A percentile compares a stretch with the other conserved stretches of the same genome.
These are phyloP conservation scores for Erynnis tages DNA, from an alignment of 2,888 invertebrate genomes.

Conservation along the genomic window DNA sequence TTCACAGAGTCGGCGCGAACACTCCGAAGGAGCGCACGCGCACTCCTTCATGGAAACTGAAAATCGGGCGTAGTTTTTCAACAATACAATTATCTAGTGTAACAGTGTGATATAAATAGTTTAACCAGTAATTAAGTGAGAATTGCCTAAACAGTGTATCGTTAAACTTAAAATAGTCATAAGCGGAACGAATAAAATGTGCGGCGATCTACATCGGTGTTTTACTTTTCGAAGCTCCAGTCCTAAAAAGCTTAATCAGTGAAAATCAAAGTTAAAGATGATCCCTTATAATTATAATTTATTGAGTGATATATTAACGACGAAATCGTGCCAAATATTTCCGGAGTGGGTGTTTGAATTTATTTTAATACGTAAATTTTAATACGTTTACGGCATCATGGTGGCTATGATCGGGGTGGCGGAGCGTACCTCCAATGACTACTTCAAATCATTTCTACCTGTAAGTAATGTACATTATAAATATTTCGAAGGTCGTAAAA, in stretches of 20 bases:
- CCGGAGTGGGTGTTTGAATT: constrained; percentile 51
- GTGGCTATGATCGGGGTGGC: constrained; percentile 62
- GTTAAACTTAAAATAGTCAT: not conserved
- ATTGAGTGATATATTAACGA: not conserved
- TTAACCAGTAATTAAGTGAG: not conserved
- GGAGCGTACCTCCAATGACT: constrained; percentile 61
- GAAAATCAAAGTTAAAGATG: not conserved
- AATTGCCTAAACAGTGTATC: not conserved
- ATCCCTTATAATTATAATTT: not conserved
- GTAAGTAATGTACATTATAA: constrained; percentile 61
- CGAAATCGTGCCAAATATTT: not conserved
- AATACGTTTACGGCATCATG: constrained; percentile 49
- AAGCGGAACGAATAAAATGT: not conserved
- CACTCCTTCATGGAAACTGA: constrained; percentile 9
- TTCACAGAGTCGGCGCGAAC: constrained; percentile 46
- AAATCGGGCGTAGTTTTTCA: not conserved
- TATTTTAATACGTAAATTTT: constrained; percentile 40
- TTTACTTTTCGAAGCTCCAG: not conserved
- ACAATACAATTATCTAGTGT: not conserved
- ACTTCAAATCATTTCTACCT: constrained; percentile 69
- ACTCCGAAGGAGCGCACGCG: constrained; percentile 33
- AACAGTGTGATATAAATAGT: not conserved
- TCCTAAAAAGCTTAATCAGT: constrained; percentile 12
- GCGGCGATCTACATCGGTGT: not conserved
- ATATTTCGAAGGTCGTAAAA: constrained; percentile 19